Percentiles rank a stretch among this genome's conserved stretches.
Conservation (phyloP, 2,113 vertebrate species). For the Etheostoma cragini region DNA sequence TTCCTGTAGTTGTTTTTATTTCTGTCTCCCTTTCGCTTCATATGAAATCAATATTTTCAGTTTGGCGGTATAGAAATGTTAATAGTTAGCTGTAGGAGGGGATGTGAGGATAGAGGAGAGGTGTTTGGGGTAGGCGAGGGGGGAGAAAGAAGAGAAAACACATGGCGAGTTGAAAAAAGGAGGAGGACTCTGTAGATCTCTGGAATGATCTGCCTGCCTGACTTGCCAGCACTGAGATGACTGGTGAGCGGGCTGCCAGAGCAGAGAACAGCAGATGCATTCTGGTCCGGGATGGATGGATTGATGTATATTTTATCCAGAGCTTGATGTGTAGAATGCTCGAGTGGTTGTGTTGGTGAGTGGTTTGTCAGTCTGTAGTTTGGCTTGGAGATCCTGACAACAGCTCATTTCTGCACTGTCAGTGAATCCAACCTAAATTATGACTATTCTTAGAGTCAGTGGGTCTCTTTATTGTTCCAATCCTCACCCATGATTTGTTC, state of each 20-base stretch:
- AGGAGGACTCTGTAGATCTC: constrained; percentile 46
- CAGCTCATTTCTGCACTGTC: constrained; percentile 17
- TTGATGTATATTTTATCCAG: constrained; percentile 52
- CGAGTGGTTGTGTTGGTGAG: neutral
- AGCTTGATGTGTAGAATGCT: constrained; percentile 32
- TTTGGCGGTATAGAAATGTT: constrained; percentile 31
- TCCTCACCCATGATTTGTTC: constrained; percentile 19
- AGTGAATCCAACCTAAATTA: constrained; percentile 37
- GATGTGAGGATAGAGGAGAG: constrained; percentile 40
- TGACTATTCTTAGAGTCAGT: constrained; percentile 27
- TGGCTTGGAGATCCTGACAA: constrained; percentile 14
- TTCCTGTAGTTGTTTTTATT: constrained; percentile 47
- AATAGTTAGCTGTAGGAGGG: constrained; percentile 19
- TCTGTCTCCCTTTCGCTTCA: constrained; percentile 48
- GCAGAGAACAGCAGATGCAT: constrained; percentile 63
- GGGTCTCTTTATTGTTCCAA: constrained; percentile 24
- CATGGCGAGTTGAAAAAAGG: constrained; percentile 69
- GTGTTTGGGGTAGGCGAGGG: neutral
- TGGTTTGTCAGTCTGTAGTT: constrained; percentile 27
- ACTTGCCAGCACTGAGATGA: constrained; percentile 51
- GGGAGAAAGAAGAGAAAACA: constrained; percentile 51
- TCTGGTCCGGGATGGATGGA: constrained; percentile 39
- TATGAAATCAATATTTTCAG: constrained; percentile 47
- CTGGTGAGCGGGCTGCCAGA: constrained; percentile 54
- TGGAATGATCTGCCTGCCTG: constrained; percentile 69